Base-by-base conservation (phyloP, 2,888 invertebrate species). In the Diplazon laetatorius region DNA sequence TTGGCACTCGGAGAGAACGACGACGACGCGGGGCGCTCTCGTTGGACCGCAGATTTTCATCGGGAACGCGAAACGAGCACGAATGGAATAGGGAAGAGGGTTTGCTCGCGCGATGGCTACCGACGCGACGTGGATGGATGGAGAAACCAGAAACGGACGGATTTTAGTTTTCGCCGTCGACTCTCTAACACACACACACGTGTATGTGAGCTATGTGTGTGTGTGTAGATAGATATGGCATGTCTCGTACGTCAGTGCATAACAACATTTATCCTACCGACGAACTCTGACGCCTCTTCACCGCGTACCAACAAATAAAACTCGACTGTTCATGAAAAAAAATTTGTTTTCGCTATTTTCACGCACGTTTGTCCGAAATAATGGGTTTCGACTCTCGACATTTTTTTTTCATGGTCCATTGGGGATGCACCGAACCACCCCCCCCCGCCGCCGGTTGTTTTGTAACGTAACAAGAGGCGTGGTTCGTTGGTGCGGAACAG, bases 271-370 rank as follows among this genome's bases (percentile, higher is more conserved):
- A 82, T 82, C 37, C 65, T 2, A 30, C 30, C 30, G 4, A 6
- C 30, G 6, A 30, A 30, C 44, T 75, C 72, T 76, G 79, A 83
- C 85, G 86, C 84, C 83, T 83, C 85, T 87, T 87, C 85, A 82
- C 83, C 78, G 60, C 71, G 78, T 76, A 78, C 70, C 80, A 22
- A 59, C 35, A 82, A 86, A 85, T 81, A 86, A 85, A 37, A 37
- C 39, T 37, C 42, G 57, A 55, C 22, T 60, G 42, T 60, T 71
- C 57, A 16, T 48, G 4, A 25, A n/a, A 12, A 39, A 50, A 25
- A 39, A 37, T 39, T 22, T 52, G 46, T 30, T 52, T 1, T 62
- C 60, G 55, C 57, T 63, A 50, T 10, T 12, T 22, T 25, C 30
- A 12, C 80, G 81, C 80, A 82, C 78, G 76, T 25, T 81, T 82